Percentiles rank a stretch among this genome's conserved stretches.
These are phyloP conservation scores for Eulithis testata DNA, from an alignment of 2,888 invertebrate species.

Conservation along the genomic window DNA sequence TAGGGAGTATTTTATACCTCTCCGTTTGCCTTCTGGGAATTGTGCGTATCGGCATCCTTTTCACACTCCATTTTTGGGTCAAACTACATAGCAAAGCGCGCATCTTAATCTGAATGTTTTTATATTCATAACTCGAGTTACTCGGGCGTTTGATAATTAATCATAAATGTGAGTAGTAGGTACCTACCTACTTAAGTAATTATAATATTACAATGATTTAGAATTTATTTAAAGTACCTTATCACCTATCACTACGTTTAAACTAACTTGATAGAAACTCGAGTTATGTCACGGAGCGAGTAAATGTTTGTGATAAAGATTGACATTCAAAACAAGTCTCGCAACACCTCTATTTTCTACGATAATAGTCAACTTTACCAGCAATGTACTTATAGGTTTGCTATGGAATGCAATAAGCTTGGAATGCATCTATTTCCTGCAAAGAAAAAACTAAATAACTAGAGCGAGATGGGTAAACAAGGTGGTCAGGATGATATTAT, in stretches of 20 bases:
- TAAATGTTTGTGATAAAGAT: too few species aligned
- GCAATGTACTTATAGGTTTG: slow-evolving; percentile 1
- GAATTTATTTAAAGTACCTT: too few species aligned
- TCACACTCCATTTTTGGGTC: slow-evolving; percentile 6
- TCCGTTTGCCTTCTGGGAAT: slow-evolving; percentile 21
- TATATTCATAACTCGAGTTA: not conserved
- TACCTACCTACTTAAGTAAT: too few species aligned
- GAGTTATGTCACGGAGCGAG: too few species aligned
- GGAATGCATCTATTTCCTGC: slow-evolving; percentile 24
- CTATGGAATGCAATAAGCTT: slow-evolving; percentile 2
- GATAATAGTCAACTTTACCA: too few species aligned
- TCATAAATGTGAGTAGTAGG: too few species aligned
- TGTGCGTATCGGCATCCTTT: slow-evolving; percentile 2
- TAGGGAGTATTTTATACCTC: slow-evolving; percentile 18
- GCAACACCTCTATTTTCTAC: too few species aligned
- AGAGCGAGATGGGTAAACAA: slow-evolving; percentile 14
- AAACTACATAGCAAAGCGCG: not conserved
- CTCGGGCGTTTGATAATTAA: too few species aligned
- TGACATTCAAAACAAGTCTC: too few species aligned
- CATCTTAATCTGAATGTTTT: not conserved
- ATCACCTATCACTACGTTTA: too few species aligned
- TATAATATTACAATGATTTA: too few species aligned
- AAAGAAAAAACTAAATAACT: slow-evolving; percentile 6
- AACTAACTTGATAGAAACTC: too few species aligned
- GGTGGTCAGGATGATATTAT: slow-evolving; percentile 5